Evolutionary conservation across 2,113 vertebrate species (phyloP).

Genomic region (Piliocolobus tephrosceles): DNA sequence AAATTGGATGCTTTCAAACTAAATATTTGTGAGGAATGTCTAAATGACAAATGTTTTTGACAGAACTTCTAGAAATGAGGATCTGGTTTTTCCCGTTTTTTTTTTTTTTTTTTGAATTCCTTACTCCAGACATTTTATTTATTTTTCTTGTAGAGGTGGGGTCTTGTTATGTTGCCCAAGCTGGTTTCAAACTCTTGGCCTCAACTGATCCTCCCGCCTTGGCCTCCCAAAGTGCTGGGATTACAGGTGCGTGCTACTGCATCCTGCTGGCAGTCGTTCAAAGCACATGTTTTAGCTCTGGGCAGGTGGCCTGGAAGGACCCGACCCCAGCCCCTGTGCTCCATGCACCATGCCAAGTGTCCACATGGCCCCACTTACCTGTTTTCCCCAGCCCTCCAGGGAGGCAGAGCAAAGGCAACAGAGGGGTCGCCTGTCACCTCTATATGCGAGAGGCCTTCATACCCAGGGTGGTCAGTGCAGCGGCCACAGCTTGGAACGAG

Average conservation of each 20-base stretch:
- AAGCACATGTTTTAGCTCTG: conserved; percentile 31
- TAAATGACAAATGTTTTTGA: background rate
- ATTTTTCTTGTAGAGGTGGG: background rate
- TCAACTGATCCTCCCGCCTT: background rate
- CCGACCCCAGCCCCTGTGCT: conserved; percentile 11
- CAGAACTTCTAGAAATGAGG: background rate
- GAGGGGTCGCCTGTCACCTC: conserved; percentile 68
- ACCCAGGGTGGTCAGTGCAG: conserved; percentile 59
- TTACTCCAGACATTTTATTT: background rate
- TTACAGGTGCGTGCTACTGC: background rate
- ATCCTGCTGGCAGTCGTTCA: background rate
- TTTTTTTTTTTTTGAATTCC: background rate
- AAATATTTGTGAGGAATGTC: fast-evolving
- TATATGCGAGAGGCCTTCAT: background rate
- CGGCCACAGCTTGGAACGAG: background rate
- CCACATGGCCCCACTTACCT: conserved; percentile 78
- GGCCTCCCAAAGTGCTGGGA: background rate
- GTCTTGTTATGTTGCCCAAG: background rate
- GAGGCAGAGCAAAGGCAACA: conserved; percentile 83
- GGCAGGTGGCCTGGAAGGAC: conserved; percentile 77
- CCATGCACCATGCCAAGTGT: conserved; percentile 78
- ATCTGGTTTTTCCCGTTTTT: background rate
- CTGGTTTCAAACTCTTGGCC: background rate
- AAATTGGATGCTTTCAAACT: background rate
- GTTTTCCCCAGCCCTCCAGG: conserved; percentile 84